A percentile compares a stretch with the other conserved stretches of the same genome.
Conservation (phyloP, 2,113 vertebrate species). For the Laticauda colubrina region DNA sequence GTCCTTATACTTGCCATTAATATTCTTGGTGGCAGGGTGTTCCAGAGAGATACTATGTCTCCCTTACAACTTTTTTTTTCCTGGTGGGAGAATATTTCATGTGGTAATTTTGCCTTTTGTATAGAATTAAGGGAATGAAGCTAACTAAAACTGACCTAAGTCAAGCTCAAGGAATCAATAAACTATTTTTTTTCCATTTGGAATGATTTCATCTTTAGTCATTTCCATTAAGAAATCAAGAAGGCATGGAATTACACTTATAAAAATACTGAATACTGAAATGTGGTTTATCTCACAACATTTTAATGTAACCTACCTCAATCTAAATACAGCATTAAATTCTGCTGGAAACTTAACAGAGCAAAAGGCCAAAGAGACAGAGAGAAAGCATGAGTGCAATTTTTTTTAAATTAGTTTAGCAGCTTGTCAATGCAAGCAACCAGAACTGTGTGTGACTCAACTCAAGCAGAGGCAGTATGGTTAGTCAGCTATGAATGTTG, state of each 20-base stretch:
- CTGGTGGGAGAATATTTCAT: background rate
- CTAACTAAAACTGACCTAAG: background rate
- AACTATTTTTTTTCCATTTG: background rate
- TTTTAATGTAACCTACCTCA: background rate
- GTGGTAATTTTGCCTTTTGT: background rate
- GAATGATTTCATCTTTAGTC: background rate
- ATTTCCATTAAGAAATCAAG: background rate
- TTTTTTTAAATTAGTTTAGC: background rate
- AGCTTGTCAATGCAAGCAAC: background rate
- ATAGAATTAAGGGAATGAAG: background rate
- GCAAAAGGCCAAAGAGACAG: background rate
- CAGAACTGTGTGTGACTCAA: background rate
- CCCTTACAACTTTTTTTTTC: background rate
- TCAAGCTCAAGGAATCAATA: background rate
- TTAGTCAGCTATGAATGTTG: background rate
- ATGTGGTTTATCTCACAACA: background rate
- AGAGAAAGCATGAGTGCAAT: background rate
- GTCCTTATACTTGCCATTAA: background rate
- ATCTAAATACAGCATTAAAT: background rate
- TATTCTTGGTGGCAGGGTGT: background rate
- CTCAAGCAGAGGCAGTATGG: background rate
- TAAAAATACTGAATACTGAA: background rate
- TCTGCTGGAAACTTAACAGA: background rate
- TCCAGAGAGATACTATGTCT: background rate
- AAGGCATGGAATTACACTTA: background rate